Evolutionary conservation across 2,797 vertebrate species (phyloP), one percentile per base, ranked within the genome.

Genomic region (Natrix natrix): DNA sequence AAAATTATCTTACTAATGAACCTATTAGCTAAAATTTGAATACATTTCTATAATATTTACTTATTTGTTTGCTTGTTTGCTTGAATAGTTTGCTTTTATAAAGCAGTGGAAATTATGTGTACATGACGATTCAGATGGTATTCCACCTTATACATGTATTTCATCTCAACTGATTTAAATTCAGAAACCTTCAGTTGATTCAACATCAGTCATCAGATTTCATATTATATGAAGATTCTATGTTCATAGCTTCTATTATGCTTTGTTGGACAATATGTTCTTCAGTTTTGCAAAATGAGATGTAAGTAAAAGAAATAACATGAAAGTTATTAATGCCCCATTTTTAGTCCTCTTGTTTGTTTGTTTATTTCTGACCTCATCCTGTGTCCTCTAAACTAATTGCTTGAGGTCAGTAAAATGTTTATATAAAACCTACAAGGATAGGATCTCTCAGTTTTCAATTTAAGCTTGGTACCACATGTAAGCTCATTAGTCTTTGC

Each of bases 401-500:
- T 0, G 0, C 91, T 59, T 8, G 83, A 93, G 92, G 55, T 89
- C 61, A 90, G 78, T 78, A 88, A 92, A 94, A 93, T 43, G 61
- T 10, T 0, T 66, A 95, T 93, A 69, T 32, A 91, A 95, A 17
- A 91, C 48, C 12, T 88, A 87, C n/a, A 57, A 54, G 60, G 37
- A 83, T 83, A 22, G 74, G 74, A 48, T 83, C 90, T 92, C 55
- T 92, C 26, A 0, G 0, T 63, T 69, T 92, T 94, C 88, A 87
- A 10, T 86, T 6, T 32, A 83, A 60, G 20, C 92, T 94, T 92
- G 22, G 22, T 86, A 24, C 48, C 22, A 60, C 54, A 32, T 93
- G 93, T 87, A 48, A 4, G 48, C n/a, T 93, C 55, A 56, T 93
- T 94, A 94, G 90, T 57, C 90, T 63, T 28, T 95, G 83, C 8